Base-by-base conservation (phyloP, 2,113 vertebrate genomes). In the Syngnathus scovelli region DNA sequence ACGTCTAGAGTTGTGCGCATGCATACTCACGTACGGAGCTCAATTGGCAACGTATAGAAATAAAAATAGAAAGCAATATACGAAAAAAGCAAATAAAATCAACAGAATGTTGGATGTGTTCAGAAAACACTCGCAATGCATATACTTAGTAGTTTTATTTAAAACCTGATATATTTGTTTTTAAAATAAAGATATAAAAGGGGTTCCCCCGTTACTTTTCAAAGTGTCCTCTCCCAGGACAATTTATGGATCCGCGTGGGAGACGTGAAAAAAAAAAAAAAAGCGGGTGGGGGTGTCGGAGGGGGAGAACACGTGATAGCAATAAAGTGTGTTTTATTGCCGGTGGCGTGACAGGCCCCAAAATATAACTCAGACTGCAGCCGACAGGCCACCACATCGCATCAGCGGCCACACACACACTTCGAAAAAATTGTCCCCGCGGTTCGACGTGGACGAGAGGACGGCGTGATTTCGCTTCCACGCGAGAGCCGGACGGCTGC, bases 261-360 rank as follows among this genome's bases (percentile, higher is more conserved):
- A 83, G 83, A 71, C 27, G 68, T 37, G 19, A 27, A 64, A 13
- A 62, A 59, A 27, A 64, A 13, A 62, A 59, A 55, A 64, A 70
- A 37, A n/a, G 13, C 6, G 13, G 6, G 13, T 16, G 4, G 1
- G 5, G 6, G 46, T 16, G 46, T 15, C 4, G 9, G 21, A 5
- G 54, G 11, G 10, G 21, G 59, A 0, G 88, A 85, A 41, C 88
- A 88, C 88, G 88, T 88, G 88, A 88, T 72, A 80, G 86, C 87
- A 88, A 89, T 89, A 89, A 89, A 89, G 84, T 88, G 83, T 82
- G 85, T 88, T 89, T 89, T 88, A 89, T 89, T 86, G 83, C 88
- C 73, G 74, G 73, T 62, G 72, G 66, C 79, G 78, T 88, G 88
- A 87, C 88, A 88, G 79, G 86, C 83, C 83, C 80, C 83, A 85